Conservation (phyloP, 1,140 invertebrate genomes). For the Melitaea cinxia region DNA sequence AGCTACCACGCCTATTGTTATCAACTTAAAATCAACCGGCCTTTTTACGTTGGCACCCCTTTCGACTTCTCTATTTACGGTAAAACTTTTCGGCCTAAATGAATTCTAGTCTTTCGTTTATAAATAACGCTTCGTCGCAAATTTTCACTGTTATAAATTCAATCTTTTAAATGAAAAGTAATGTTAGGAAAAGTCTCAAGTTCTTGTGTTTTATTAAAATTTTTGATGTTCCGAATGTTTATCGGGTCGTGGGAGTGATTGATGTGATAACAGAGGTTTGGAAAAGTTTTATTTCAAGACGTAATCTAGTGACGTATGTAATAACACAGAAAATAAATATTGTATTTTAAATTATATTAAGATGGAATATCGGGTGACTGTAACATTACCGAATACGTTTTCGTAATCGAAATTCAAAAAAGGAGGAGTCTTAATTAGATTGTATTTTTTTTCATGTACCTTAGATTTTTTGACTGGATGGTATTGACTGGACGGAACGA, state of each 20-base stretch:
- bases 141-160: slow-evolving; percentile 19
- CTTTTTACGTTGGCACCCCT: slow-evolving; percentile 58
- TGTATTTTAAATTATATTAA: too few species aligned
- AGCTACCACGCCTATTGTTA: slow-evolving; percentile 41
- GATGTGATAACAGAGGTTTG: not conserved
- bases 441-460: too few species aligned
- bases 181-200: slow-evolving; percentile 8
- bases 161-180: slow-evolving; percentile 34
- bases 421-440: too few species aligned
- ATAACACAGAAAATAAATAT: too few species aligned
- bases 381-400: too few species aligned
- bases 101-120: slow-evolving; percentile 47
- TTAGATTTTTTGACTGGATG: too few species aligned
- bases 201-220: slow-evolving; percentile 10
- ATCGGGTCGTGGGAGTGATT: not conserved
- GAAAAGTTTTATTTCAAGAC: not conserved
- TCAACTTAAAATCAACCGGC: slow-evolving; percentile 55
- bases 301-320: too few species aligned
- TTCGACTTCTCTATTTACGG: slow-evolving; percentile 44
- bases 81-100: slow-evolving; percentile 47
- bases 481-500: too few species aligned
- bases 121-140: slow-evolving; percentile 38
- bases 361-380: too few species aligned
- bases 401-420: too few species aligned
- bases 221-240: slow-evolving; percentile 3